Percentiles rank a stretch among this genome's conserved stretches.
Evolutionary conservation across 2,113 vertebrate genomes (phyloP).

Genomic region (Dicrurus megarhynchus): DNA sequence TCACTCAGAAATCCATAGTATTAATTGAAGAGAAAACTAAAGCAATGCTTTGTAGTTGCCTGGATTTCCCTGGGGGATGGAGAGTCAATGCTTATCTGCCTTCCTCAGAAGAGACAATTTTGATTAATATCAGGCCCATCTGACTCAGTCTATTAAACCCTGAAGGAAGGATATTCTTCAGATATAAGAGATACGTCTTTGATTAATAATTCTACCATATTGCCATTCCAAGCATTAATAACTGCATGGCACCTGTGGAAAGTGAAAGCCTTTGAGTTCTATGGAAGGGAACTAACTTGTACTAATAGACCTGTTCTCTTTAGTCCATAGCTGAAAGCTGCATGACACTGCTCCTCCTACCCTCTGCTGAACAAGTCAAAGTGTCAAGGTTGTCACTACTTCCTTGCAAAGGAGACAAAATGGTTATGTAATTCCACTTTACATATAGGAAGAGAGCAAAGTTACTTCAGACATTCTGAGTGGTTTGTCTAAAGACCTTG

Average conservation of each 20-base stretch:
- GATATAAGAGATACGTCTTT: constrained; percentile 79
- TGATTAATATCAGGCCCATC: constrained; percentile 83
- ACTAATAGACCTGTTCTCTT: constrained; percentile 4
- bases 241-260: constrained; percentile 62
- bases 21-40: constrained; percentile 73
- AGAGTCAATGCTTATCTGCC: constrained; percentile 80
- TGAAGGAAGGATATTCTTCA: constrained; percentile 81
- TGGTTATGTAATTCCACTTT: constrained; percentile 29
- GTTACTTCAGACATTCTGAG: constrained; percentile 4
- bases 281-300: constrained; percentile 13
- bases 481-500: constrained; percentile 18
- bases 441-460: constrained; percentile 23
- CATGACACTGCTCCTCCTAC: neutral
- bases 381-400: neutral
- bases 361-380: neutral
- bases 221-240: constrained; percentile 75
- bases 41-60: constrained; percentile 77
- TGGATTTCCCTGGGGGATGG: constrained; percentile 72
- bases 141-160: constrained; percentile 82
- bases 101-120: constrained; percentile 82
- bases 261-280: constrained; percentile 58
- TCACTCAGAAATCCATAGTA: constrained; percentile 49
- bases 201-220: constrained; percentile 82
- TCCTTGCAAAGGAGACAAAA: constrained; percentile 3
- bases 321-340: neutral